Evolutionary conservation across 2,888 invertebrate genomes (phyloP), one percentile per base, ranked within the genome.

Genomic region (Idaea dimidiata): DNA sequence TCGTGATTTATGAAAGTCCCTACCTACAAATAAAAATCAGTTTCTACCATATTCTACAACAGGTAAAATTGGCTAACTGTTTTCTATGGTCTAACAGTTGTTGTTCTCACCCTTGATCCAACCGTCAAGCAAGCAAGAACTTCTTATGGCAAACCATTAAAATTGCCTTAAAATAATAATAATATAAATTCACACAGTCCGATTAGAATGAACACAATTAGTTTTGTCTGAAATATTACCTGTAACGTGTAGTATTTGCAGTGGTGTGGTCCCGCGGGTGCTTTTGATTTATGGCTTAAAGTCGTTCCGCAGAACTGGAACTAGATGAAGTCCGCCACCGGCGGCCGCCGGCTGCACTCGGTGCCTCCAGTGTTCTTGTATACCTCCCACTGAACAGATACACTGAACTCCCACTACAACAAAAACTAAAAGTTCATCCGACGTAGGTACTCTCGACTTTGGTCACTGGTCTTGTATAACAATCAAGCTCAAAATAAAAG

Each of bases 221-320:
- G 63, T 64, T 66, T 53, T 54, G 57, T 64, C 8, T 70, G 66
- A 70, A 68, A 66, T 66, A 68, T 66, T 65, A 69, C 70, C 68
- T 69, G 70, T 59, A 66, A 58, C 62, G 67, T 64, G 68, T 64
- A 65, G 66, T 67, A 65, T 66, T 64, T 63, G 60, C 60, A 63
- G 65, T 68, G 65, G 83, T 81, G 82, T 79, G 82, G 75, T 85
- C 86, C 85, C 88, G 74, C 75, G 87, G 86, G 87, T 85, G 82
- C 81, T 83, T 88, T 88, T 91, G 90, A 91, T 91, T 91, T 90
- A 91, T 88, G 85, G 83, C 78, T 75, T 78, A 81, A 86, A 88
- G 88, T 87, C 82, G 78, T 81, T 79, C 81, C 83, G 83, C 82
- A 77, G 76, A 79, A 76, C 78, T 72, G 71, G 70, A 79, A 76